Percentiles rank a stretch among this genome's conserved stretches.
Conservation (phyloP, 2,797 vertebrate species). For the Ispidina picta region DNA sequence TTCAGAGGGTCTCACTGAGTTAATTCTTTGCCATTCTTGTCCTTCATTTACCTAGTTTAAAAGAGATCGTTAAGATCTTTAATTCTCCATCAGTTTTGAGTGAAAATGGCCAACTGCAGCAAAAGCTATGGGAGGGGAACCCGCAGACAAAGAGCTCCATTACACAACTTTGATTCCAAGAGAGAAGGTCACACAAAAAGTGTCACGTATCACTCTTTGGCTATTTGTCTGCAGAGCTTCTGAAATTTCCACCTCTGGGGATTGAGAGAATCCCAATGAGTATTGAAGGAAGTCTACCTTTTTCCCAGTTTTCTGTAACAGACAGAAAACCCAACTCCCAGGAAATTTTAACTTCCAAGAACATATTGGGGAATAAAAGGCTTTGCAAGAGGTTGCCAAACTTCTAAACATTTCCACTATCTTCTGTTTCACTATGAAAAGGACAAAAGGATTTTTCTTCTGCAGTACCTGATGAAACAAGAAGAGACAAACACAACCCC, state of each 20-base stretch:
- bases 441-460: neutral
- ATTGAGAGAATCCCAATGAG: neutral
- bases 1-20: neutral
- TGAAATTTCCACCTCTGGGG: neutral
- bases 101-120: neutral
- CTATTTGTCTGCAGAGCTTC: neutral
- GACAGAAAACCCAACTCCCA: neutral
- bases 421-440: neutral
- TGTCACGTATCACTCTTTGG: neutral
- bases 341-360: neutral
- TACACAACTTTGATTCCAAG: neutral
- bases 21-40: neutral
- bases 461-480: neutral
- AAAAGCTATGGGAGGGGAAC: neutral
- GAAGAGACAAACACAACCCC: neutral
- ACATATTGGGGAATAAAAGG: neutral
- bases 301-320: neutral
- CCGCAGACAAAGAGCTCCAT: neutral
- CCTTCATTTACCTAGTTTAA: neutral
- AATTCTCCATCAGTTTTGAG: neutral
- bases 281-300: neutral
- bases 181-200: neutral
- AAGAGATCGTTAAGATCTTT: neutral
- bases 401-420: neutral
- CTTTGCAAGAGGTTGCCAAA: neutral